Evolutionary conservation across 53 echinoderm and acorn worm species (phyloP).

Genomic region (Hippasteria phrygiana): DNA sequence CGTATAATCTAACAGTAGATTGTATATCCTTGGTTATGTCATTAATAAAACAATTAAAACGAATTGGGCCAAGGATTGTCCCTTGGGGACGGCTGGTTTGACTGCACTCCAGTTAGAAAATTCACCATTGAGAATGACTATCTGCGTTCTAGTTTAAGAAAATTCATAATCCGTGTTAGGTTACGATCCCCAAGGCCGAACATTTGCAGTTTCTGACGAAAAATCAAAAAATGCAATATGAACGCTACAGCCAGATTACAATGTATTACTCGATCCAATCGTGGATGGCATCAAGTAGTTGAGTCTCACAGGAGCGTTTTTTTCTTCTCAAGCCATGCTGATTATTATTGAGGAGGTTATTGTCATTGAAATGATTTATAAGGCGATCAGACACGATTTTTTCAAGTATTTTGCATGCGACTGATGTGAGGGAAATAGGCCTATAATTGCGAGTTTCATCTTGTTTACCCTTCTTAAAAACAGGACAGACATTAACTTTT

Average conservation of each 20-base stretch:
- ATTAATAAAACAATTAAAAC: conserved; percentile 23
- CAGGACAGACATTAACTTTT: not conserved
- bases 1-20: not conserved
- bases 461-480: conserved; percentile 32
- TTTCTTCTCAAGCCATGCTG: conserved; percentile 60
- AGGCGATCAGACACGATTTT: conserved; percentile 7
- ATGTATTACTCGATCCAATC: not conserved
- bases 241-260: not conserved
- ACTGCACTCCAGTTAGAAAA: not conserved
- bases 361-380: conserved; percentile 33
- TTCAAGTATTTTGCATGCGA: conserved; percentile 22
- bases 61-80: conserved; percentile 12
- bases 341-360: conserved; percentile 21
- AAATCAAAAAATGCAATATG: conserved; percentile 15
- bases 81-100: conserved; percentile 25
- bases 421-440: conserved; percentile 43
- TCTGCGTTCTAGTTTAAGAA: conserved; percentile 1
- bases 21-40: not conserved
- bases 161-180: not conserved
- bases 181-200: not conserved
- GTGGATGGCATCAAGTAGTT: conserved; percentile 30
- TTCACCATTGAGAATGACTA: conserved; percentile 5
- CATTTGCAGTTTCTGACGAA: not conserved
- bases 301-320: conserved; percentile 34
- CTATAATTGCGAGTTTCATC: conserved; percentile 23